phyloP scores from a whole-genome alignment of 2,797 vertebrate species.

The Pteronotus mesoamericanus region DNA sequence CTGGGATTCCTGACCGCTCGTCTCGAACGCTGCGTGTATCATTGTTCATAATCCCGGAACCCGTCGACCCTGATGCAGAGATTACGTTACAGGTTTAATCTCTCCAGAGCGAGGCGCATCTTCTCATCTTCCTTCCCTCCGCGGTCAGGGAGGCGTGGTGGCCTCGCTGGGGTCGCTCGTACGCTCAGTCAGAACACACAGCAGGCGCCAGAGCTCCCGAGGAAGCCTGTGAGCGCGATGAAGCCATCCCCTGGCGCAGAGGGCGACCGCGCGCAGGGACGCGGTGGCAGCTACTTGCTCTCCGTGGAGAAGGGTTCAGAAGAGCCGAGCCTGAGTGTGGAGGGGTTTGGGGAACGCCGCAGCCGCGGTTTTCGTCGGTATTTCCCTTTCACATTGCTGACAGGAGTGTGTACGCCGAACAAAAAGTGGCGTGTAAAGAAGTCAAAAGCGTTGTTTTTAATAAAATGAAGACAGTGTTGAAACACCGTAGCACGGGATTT shows the following conservation, averaged over 20 bases:
- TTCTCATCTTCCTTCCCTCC: background rate
- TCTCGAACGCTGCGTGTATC: rapidly evolving
- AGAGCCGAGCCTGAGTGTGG: background rate
- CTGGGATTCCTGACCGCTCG: rapidly evolving
- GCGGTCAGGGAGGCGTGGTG: background rate
- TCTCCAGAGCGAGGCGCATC: background rate
- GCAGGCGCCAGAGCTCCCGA: no score
- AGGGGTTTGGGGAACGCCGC: no score
- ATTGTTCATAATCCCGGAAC: background rate
- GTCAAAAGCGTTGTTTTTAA: background rate
- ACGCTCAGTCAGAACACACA: background rate
- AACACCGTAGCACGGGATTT: background rate
- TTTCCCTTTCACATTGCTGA: background rate
- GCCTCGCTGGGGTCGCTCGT: rapidly evolving
- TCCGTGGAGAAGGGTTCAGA: no score
- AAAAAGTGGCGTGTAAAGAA: background rate
- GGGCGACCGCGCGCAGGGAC: no score
- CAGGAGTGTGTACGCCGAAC: no score
- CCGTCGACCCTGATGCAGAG: background rate
- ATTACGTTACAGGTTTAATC: rapidly evolving
- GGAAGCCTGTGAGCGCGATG: no score
- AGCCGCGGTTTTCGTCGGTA: no score
- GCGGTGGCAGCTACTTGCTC: no score
- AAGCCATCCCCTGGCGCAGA: no score
- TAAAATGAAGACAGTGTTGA: background rate